Evolutionary conservation across 1,140 invertebrate species (phyloP), one percentile per base, ranked within the genome.

Genomic region (Odontomachus brunneus): DNA sequence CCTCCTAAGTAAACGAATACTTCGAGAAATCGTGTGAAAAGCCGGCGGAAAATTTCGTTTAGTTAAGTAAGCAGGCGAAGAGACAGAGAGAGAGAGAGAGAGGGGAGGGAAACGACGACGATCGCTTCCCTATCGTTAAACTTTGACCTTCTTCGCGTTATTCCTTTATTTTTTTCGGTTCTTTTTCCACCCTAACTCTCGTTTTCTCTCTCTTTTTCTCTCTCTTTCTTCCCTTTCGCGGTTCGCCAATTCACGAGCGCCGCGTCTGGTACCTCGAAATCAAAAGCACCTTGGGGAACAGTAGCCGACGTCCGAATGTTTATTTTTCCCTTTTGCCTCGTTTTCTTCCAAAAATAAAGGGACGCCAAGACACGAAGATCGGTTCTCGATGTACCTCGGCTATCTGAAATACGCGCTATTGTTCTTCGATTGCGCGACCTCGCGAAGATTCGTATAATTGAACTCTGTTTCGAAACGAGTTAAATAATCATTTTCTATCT

Each of bases 241-340:
- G 2, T 5, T 22, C 33, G 29, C 48, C 51, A 63, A 82, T 67
- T 72, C 63, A 63, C 62, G 67, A 57, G 53, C 60, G n/a, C 66
- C 29, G 24, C 48, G 44, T 82, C 83, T 19, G 62, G 74, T 81
- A 26, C 48, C 59, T 71, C n/a, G 38, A 82, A 84, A 87, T 89
- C 78, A 84, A 89, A 88, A 83, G 65, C 76, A 88, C 85, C 71
- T 87, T 33, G 14, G 80, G 84, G 87, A 78, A 83, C 59, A 73
- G 84, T 88, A 82, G 55, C 12, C 26, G 5, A 67, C 17, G n/a
- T 60, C 38, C 60, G 66, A 72, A 72, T 80, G 67, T 86, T 87
- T 87, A 87, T 86, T 83, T 80, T 75, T 71, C 81, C 69, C 48
- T 51, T 22, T 38, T 69, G 55, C 1, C n/a, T 74, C 67, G 53